Evolutionary conservation across 2,888 invertebrate species (phyloP), one percentile per base, ranked within the genome.

Genomic region (Drosophila prolongata): DNA sequence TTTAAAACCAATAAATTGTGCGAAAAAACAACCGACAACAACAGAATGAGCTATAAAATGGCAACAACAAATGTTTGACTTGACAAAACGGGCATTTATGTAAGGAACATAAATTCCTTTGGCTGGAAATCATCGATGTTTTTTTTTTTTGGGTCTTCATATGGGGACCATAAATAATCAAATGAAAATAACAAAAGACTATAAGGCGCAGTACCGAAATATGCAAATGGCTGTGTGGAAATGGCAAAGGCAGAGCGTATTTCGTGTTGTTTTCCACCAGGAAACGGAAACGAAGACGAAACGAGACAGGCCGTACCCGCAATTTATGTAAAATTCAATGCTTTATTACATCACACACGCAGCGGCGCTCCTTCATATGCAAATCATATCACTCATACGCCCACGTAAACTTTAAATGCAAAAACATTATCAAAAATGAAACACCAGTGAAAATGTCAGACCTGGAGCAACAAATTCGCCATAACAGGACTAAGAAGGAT

Each of bases 271-370:
- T 56, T 68, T 55, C 60, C 30, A 42, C 27, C n/a, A 30, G 50
- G 43, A 57, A 59, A 40, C 71, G 75, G 75, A 78, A 78, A 72
- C 75, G 72, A 56, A 38, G 40, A 11, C n/a, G 38, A 34, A 43
- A 49, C 44, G 44, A 37, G 19, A 54, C 40, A 16, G 72, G 75
- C 76, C 64, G 78, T 79, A 60, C 75, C 79, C 83, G 75, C 86
- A 83, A 88, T 82, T 88, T 79, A 85, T 88, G 87, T 80, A 73
- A 88, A 80, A 88, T 73, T 83, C 87, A 86, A 86, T 84, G 84
- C 80, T 77, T 88, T 85, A 80, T 87, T 76, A 78, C 77, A 62
- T 58, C 59, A 66, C 65, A 76, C 50, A 59, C 44, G 59, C 66
- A 69, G 60, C 6, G 5, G 11, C 59, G 42, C 59, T 56, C 35